phyloP scores from a whole-genome alignment of 2,888 invertebrate genomes.

The Sceliomorpha sp. region DNA sequence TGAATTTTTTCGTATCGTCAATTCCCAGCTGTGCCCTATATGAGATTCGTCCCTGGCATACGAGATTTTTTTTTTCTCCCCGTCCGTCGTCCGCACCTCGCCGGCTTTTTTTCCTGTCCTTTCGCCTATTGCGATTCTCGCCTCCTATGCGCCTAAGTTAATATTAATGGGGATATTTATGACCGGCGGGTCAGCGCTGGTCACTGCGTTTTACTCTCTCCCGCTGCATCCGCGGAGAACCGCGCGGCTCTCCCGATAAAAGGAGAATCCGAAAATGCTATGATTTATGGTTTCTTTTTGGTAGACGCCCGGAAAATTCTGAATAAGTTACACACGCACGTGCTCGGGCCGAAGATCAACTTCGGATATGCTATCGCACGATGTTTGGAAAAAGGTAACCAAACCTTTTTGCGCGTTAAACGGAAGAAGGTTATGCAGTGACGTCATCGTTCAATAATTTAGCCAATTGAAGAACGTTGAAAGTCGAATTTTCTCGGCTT shows the following conservation, averaged over 20 bases:
- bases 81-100: conserved; percentile 45
- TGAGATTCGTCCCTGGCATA: conserved; percentile 77
- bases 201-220: conserved; percentile 57
- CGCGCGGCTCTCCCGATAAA: conserved; percentile 78
- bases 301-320: conserved; percentile 66
- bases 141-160: conserved; percentile 75
- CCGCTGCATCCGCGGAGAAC: conserved; percentile 37
- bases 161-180: conserved; percentile 81
- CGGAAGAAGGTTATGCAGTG: too few relatives aligned
- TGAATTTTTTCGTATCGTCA: conserved; percentile 75
- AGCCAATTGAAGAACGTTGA: too few relatives aligned
- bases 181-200: conserved; percentile 72
- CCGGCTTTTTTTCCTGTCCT: conserved; percentile 53
- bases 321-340: conserved; percentile 71
- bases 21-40: conserved; percentile 77
- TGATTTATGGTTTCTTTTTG: conserved; percentile 73
- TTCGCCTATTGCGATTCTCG: conserved; percentile 68
- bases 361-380: conserved; percentile 25
- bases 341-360: conserved; percentile 23
- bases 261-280: conserved; percentile 77
- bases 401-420: background rate
- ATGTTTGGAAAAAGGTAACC: conserved; percentile 29
- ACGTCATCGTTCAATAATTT: too few relatives aligned
- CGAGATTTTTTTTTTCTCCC: conserved; percentile 77
- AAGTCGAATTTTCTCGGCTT: too few relatives aligned